phyloP scores from a whole-genome alignment of 1,140 invertebrate genomes.

The Pomacea maculata region DNA sequence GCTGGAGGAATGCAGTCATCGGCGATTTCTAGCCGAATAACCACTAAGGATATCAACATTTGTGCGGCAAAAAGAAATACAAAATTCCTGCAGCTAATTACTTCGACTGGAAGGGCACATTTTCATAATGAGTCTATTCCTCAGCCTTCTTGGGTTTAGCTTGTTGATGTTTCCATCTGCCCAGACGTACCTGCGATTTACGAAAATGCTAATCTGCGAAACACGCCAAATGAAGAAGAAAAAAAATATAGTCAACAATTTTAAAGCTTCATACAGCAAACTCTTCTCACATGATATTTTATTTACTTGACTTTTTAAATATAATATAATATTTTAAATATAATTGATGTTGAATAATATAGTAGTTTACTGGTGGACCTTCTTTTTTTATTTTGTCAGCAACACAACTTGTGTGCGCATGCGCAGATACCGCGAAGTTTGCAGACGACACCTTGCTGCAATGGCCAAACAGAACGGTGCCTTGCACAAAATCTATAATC shows the following conservation, averaged over 20 bases:
- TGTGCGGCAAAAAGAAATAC: slow-evolving; percentile 10
- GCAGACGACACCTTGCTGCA: background rate
- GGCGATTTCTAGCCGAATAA: slow-evolving; percentile 38
- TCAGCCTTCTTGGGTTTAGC: background rate
- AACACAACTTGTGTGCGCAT: background rate
- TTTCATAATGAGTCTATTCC: background rate
- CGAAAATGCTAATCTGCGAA: slow-evolving; percentile 27
- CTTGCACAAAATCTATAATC: slow-evolving; percentile 39
- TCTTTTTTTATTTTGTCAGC: background rate
- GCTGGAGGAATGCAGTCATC: slow-evolving; percentile 20
- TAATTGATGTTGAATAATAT: no score
- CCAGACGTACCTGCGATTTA: background rate
- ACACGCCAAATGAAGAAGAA: no score
- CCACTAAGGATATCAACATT: slow-evolving; percentile 38
- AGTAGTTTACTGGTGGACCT: background rate
- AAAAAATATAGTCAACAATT: no score
- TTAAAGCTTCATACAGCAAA: no score
- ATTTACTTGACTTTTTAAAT: background rate
- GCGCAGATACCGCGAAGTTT: no score
- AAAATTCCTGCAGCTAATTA: background rate
- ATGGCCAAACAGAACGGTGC: slow-evolving; percentile 25
- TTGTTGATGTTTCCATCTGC: slow-evolving; percentile 23
- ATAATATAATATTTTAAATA: no score
- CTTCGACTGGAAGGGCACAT: background rate
- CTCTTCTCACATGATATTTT: background rate